Base-by-base conservation (phyloP, 2,797 vertebrate species). In the Scomberomorus guttatus region DNA sequence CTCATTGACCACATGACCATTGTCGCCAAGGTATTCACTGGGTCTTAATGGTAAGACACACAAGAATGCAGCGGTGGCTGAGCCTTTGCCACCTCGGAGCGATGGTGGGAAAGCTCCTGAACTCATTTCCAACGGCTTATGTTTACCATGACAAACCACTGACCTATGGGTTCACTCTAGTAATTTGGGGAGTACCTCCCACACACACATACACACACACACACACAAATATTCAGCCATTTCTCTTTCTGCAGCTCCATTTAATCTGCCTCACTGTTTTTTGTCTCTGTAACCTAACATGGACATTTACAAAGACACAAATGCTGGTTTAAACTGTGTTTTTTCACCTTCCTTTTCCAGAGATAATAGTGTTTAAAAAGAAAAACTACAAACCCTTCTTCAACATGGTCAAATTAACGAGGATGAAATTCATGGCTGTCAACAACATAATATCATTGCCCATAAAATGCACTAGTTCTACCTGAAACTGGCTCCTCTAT, bases 141-240 rank as follows among this genome's bases (percentile, higher is more conserved):
- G 88, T 94, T 94, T 93, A 93, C 89, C 82, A 86, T 90, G 84
- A 90, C 88, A 93, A 92, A 92, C 88, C 86, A 61, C 58, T 92
- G 92, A 94, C 93, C 93, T 92, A 25, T 64, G 83, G 83, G 95
- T 96, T 96, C 95, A 96, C 94, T 88, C 91, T 91, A 89, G 84
- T 86, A 86, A 95, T 94, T 94, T 89, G 72, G 89, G 84, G 83
- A 89, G 69, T 90, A 79, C 81, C 83, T 77, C 79, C 79, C 70
- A 71, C 81, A 70, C 76, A 85, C 78, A 54, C 50, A 42, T 42
- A 39, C 27, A 68, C 24, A 64, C 29, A 67, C 46, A 58, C 66
- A 42, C 24, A 8, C 17, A 56, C 27, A 52, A 51, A 79, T 46
- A 72, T 75, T 64, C 70, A 80, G 44, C 54, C 27, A 72, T 84